Evolutionary conservation across 2,797 vertebrate species (phyloP).

Genomic region (Notolabrus celidotus): DNA sequence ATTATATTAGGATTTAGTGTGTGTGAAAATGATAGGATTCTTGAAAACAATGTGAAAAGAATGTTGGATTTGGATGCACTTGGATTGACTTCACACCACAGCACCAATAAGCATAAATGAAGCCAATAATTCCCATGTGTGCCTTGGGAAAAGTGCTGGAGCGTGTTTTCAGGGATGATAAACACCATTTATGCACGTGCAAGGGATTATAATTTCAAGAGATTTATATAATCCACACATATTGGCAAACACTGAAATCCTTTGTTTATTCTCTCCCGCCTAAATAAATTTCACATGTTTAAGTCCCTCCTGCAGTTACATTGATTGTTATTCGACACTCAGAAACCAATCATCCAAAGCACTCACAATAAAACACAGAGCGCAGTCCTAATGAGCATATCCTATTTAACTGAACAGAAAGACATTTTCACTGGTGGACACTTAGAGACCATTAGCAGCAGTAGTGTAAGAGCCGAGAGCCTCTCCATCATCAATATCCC

Average conservation of each 20-base stretch:
- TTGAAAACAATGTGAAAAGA: constrained; percentile 4
- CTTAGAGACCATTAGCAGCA: constrained; percentile 80
- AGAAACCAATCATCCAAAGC: constrained; percentile 66
- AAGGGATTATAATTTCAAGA: constrained; percentile 61
- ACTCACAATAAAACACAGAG: constrained; percentile 69
- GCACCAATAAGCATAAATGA: constrained; percentile 15
- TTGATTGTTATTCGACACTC: constrained; percentile 77
- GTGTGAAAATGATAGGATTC: constrained; percentile 1
- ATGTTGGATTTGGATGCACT: neutral
- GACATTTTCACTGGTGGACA: constrained; percentile 69
- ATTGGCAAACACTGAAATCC: constrained; percentile 34
- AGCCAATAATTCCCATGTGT: constrained; percentile 32
- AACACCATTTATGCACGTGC: constrained; percentile 36
- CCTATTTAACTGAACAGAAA: constrained; percentile 69
- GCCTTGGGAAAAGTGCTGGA: constrained; percentile 17
- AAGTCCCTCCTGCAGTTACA: constrained; percentile 45
- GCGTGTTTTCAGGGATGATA: constrained; percentile 31
- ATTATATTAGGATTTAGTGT: neutral
- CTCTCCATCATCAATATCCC: constrained; percentile 80
- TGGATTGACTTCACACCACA: constrained; percentile 8
- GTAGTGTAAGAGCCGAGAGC: constrained; percentile 55
- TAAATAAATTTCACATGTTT: constrained; percentile 50
- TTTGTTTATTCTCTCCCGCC: constrained; percentile 47
- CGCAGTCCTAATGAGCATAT: constrained; percentile 60
- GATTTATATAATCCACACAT: constrained; percentile 67